phyloP scores from a whole-genome alignment of 2,113 vertebrate species.

The rat (Rattus norvegicus) region DNA sequence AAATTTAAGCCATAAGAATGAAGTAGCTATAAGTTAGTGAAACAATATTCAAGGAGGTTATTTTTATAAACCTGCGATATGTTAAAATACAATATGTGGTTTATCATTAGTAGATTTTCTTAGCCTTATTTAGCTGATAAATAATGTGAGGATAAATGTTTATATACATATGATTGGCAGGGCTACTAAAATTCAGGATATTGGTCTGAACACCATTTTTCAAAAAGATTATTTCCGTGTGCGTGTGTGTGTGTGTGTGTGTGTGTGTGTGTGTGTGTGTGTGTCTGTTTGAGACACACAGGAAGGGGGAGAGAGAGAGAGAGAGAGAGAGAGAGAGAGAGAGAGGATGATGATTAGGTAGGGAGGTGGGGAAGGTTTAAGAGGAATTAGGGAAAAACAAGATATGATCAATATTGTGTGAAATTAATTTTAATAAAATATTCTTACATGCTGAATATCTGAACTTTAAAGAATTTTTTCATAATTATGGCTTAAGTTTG shows the following conservation, averaged over 20 bases:
- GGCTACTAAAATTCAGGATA: not conserved
- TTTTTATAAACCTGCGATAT: not conserved
- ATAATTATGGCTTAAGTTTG: not conserved
- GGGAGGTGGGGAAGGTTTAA: not conserved
- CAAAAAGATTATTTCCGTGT: not conserved
- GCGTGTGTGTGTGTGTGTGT: not conserved
- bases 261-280: not conserved
- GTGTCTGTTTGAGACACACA: not conserved
- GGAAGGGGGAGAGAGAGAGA: not conserved
- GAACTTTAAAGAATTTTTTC: not conserved
- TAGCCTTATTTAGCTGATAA: not conserved
- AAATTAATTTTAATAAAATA: not conserved
- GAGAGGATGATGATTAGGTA: not conserved
- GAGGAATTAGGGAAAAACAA: not conserved
- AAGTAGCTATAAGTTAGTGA: slow-evolving; percentile 17
- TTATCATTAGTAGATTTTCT: slow-evolving; percentile 6
- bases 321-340: not conserved
- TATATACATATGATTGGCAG: not conserved
- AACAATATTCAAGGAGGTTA: not conserved
- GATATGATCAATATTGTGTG: no score
- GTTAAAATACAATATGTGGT: not conserved
- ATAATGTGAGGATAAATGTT: not conserved
- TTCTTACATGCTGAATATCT: not conserved
- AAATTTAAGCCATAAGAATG: slow-evolving; percentile 25
- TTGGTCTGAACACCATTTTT: not conserved